These are phyloP conservation scores for Xiphophorus hellerii DNA, from an alignment of 2,113 vertebrate genomes.

Conservation along the genomic window DNA sequence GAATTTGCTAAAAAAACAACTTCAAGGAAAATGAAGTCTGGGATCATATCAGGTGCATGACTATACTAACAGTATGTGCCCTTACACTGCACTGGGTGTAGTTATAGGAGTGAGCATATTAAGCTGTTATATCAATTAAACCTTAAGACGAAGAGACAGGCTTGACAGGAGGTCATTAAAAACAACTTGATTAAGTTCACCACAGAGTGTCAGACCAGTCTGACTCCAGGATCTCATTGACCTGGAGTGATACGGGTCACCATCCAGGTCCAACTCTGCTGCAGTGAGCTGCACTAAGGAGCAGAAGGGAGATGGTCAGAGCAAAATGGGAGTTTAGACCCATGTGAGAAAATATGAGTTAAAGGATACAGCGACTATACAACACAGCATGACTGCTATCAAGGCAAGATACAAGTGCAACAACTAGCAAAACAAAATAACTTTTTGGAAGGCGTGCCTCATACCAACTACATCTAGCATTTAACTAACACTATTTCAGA, in stretches of 20 bases:
- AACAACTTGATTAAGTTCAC: not conserved
- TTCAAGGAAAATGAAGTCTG: constrained; percentile 5
- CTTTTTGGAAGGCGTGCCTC: no score
- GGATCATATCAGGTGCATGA: not conserved
- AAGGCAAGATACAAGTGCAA: no score
- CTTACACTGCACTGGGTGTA: not conserved
- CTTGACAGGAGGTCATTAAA: not conserved
- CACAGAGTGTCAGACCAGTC: not conserved
- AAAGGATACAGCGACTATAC: not conserved
- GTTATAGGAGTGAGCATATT: not conserved
- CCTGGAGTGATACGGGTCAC: constrained; percentile 10
- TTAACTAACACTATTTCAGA: no score
- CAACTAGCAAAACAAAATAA: no score
- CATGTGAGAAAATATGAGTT: not conserved
- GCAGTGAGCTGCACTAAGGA: constrained; percentile 21
- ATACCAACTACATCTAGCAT: no score
- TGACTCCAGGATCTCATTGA: constrained; percentile 27
- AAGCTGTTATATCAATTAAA: constrained; percentile 7
- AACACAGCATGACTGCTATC: no score
- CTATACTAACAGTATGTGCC: not conserved
- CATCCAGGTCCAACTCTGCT: constrained; percentile 12
- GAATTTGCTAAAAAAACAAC: constrained; percentile 13
- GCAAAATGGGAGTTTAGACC: not conserved
- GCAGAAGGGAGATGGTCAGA: constrained; percentile 11
- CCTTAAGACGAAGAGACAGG: not conserved